phyloP scores from a whole-genome alignment of 2,888 invertebrate genomes.

The Eulithis testata region DNA sequence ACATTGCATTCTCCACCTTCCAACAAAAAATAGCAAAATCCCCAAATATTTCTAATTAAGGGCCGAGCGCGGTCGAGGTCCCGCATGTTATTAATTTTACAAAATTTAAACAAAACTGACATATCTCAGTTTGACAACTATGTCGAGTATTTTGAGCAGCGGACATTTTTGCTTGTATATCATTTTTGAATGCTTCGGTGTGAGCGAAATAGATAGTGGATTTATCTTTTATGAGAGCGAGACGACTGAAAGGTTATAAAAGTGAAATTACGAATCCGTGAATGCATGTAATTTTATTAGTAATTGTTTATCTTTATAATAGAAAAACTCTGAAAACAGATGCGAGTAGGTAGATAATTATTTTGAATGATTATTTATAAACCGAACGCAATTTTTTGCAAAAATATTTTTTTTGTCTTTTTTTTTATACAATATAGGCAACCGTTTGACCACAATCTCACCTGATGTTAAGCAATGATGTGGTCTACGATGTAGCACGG shows the following conservation, averaged over 20 bases:
- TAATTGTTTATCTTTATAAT: background rate
- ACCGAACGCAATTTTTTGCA: no score
- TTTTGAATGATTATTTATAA: no score
- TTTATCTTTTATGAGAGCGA: conserved; percentile 4
- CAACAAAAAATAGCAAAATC: conserved; percentile 62
- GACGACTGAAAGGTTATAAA: background rate
- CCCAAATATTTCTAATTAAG: conserved; percentile 81
- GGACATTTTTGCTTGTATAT: conserved; percentile 64
- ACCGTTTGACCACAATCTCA: no score
- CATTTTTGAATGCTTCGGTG: conserved; percentile 56
- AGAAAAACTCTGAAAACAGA: no score
- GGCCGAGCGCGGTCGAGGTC: conserved; percentile 54
- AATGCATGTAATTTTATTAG: background rate
- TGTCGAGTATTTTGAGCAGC: conserved; percentile 69
- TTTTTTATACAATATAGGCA: no score
- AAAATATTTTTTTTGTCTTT: no score
- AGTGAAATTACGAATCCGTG: conserved; percentile 2
- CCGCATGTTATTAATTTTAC: conserved; percentile 76
- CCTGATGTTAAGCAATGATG: no score
- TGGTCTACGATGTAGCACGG: no score
- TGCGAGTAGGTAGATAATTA: no score
- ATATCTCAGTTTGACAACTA: conserved; percentile 76
- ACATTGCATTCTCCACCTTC: conserved; percentile 42
- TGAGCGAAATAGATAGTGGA: conserved; percentile 15
- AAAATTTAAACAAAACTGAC: conserved; percentile 81